Base-by-base conservation (phyloP, 2,797 vertebrate genomes). In the Rhynchotus rufescens region DNA sequence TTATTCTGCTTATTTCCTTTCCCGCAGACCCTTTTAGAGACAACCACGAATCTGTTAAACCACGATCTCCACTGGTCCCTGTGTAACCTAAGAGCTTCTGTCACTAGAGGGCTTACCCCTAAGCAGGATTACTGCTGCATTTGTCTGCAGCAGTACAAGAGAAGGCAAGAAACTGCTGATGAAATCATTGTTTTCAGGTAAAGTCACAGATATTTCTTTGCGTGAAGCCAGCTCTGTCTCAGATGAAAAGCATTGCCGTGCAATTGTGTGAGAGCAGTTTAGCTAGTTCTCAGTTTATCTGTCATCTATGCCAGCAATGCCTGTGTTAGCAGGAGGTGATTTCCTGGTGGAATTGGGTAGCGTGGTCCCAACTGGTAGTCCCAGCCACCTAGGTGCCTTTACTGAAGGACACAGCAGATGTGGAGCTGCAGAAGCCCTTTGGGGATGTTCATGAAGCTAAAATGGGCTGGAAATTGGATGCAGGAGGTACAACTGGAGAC, bases 41-140 rank as follows among this genome's bases (percentile, higher is more conserved):
- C 99, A 21, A 99, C 99, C 7, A 99, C 99, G 3, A 99, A 91
- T 92, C 98, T 99, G 49, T 86, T 99, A 72, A 99, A 99, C 97
- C 98, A 98, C 4, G 99, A 99, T 96, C 98, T 99, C 84, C 99
- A 99, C 86, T 99, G 99, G 99, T 99, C 99, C 42, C 96, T 99
- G 82, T 98, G 98, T 84, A 98, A 99, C 95, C 97, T 99, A 66
- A 98, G 98, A 74, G 98, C 98, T 17, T 98, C 98, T 1, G 98
- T 99, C 91, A 98, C 98, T 36, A 98, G 97, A 91, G 99, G 99
- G 7, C 98, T 99, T 69, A 98, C 99, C 93, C 99, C 99, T 11
- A 98, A 99, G 57, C 99, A 99, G 65, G 99, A 99, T 96, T 97
- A 98, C 95, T 99, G 99, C 94, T 99, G 98, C 94, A 98, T 99